phyloP scores from a whole-genome alignment of 2,113 vertebrate genomes.

The Rhinoptilus africanus region DNA sequence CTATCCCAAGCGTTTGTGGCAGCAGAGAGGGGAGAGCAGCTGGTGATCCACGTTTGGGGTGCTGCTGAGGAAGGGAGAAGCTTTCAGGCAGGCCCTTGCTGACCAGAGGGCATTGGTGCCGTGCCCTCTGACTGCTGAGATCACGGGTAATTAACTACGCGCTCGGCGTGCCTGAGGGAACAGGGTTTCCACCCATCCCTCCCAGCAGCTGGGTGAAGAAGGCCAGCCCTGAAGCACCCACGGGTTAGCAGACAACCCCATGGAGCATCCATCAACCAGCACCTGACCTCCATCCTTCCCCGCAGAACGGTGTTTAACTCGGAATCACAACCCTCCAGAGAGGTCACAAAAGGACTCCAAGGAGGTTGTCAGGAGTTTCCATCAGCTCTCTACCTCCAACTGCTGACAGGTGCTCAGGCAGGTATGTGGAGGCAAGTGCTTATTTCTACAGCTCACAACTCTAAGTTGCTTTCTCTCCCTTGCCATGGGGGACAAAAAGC shows the following conservation, averaged over 20 bases:
- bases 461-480: not conserved
- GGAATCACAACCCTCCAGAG: not conserved
- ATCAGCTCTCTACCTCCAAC: not conserved
- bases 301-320: not conserved
- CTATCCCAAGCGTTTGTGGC: not conserved
- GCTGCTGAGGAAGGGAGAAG: not conserved
- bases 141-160: not conserved
- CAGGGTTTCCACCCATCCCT: not conserved
- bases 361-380: not conserved
- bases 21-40: not conserved
- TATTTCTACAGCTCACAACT: not conserved
- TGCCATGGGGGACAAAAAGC: not conserved
- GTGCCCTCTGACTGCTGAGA: not conserved
- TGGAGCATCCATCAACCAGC: not conserved
- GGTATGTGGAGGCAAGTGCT: not conserved
- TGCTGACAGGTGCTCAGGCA: not conserved
- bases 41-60: not conserved
- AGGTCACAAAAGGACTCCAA: not conserved
- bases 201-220: not conserved
- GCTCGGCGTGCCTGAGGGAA: not conserved
- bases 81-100: not conserved
- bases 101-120: not conserved
- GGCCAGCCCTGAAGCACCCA: rapidly evolving
- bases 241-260: not conserved
- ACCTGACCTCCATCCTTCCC: not conserved